Conservation (phyloP, 2,797 vertebrate genomes). For the Gastrophryne carolinensis region DNA sequence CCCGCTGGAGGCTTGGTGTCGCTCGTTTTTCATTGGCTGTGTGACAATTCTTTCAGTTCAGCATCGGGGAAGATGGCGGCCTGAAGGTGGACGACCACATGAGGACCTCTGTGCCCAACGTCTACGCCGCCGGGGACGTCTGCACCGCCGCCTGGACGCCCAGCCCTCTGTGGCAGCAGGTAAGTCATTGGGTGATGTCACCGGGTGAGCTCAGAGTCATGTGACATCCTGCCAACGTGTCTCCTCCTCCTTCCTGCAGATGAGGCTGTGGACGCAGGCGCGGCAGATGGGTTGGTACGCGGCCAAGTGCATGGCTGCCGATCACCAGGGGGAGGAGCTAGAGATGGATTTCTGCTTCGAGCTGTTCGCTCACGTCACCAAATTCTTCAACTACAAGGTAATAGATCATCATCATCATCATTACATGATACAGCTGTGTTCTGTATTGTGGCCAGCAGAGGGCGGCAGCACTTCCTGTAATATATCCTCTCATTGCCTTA, state of each 20-base stretch:
- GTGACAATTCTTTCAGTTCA: slow-evolving; percentile 77
- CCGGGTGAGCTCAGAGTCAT: neutral
- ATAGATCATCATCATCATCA: too few relatives aligned
- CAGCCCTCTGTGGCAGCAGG: slow-evolving; percentile 90
- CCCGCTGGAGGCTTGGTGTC: too few relatives aligned
- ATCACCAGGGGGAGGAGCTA: slow-evolving; percentile 66
- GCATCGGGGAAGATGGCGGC: slow-evolving; percentile 79
- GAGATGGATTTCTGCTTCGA: slow-evolving; percentile 98
- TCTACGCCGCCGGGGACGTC: slow-evolving; percentile 89
- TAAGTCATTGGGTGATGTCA: slow-evolving; percentile 51
- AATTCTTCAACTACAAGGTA: slow-evolving; percentile 97
- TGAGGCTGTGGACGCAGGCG: slow-evolving; percentile 96
- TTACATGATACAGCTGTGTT: too few relatives aligned
- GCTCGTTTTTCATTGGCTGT: too few relatives aligned
- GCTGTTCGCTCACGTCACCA: slow-evolving; percentile 92
- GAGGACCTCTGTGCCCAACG: slow-evolving; percentile 78
- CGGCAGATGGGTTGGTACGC: slow-evolving; percentile 95
- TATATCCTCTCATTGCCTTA: too few relatives aligned
- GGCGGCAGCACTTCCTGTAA: too few relatives aligned
- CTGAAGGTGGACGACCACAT: slow-evolving; percentile 83
- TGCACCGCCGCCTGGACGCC: slow-evolving; percentile 86
- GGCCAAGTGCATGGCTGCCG: slow-evolving; percentile 83
- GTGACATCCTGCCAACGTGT: neutral
- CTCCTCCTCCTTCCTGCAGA: slow-evolving; percentile 78
- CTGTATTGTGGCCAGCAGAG: too few relatives aligned